Base-by-base conservation (phyloP, 2,113 vertebrate genomes). In the Zosterops borbonicus region DNA sequence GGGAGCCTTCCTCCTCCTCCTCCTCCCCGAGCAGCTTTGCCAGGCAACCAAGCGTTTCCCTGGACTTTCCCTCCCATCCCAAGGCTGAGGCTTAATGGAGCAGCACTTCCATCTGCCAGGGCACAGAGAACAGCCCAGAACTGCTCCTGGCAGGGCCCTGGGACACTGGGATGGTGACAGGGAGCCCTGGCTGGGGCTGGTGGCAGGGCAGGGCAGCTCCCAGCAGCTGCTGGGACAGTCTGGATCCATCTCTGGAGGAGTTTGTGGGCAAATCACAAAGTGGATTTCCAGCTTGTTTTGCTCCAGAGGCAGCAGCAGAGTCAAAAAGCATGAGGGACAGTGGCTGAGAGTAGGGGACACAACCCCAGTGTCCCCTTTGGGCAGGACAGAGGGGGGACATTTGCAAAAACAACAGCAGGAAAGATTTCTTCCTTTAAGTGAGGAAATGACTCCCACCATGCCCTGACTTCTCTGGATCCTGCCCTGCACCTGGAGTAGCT, bases 61-160 rank as follows among this genome's bases (percentile, higher is more conserved):
- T 44, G 93, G 85, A 94, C 85, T 83, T 83, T n/a, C 78, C 64
- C 63, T 85, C 35, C 79, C 75, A 39, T 6, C 74, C 58, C 59
- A 8, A 74, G 79, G 53, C 50, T 1, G 9, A 50, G 58, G 71
- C 31, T 90, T 79, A 84, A 60, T 44, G 55, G 67, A 83, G 85
- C 82, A 76, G 70, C 65, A 12, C 46, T 80, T 89, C 87, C 90
- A 59, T 15, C 82, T 74, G 85, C 75, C 35, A 24, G 44, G 64
- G 62, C 65, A 24, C 21, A 22, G 77, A 3, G 28, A 64, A 69
- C 0, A 5, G 59, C 5, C 23, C 14, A 2, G 17, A 18, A 6
- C 0, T 12, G 37, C 5, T 39, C 3, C 0, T 31, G 18, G 12
- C 13, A 14, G 44, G 3, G 3, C 39, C 4, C 27, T 7, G n/a